Percentiles rank a stretch among this genome's conserved stretches.
Conservation (phyloP, 2,113 vertebrate genomes). For the Catharus bicknelli region DNA sequence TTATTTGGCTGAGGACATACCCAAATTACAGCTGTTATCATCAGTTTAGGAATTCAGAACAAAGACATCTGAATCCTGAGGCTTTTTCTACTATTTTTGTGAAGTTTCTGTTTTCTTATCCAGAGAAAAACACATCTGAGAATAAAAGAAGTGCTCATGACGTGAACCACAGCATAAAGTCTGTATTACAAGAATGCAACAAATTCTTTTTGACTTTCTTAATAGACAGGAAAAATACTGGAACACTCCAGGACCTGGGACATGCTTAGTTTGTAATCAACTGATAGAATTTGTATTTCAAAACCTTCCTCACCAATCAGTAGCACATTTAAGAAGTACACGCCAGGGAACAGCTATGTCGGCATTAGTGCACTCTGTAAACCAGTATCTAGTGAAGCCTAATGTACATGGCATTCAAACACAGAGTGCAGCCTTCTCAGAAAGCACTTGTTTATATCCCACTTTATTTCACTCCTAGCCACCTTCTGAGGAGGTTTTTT, state of each 20-base stretch:
- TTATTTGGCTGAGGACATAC: background rate
- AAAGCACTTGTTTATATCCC: background rate
- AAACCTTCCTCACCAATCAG: background rate
- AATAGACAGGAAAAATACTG: background rate
- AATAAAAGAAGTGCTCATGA: background rate
- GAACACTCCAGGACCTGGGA: background rate
- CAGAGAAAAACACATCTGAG: background rate
- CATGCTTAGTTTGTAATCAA: background rate
- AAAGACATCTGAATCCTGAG: background rate
- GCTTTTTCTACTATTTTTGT: background rate
- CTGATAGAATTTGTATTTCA: background rate
- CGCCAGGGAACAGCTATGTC: background rate
- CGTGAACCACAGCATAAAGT: background rate
- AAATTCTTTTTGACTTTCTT: background rate
- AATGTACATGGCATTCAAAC: accelerated
- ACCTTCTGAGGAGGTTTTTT: background rate
- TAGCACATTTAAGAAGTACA: background rate
- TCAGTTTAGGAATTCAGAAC: background rate
- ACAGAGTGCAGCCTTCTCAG: background rate
- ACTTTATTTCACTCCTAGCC: background rate
- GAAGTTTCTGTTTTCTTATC: background rate
- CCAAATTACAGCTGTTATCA: background rate
- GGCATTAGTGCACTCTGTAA: background rate
- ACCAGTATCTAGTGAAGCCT: background rate
- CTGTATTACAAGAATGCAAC: background rate